Percentiles rank a stretch among this genome's conserved stretches.
Conservation (phyloP, 2,888 invertebrate species). For the Nowickia ferox region DNA sequence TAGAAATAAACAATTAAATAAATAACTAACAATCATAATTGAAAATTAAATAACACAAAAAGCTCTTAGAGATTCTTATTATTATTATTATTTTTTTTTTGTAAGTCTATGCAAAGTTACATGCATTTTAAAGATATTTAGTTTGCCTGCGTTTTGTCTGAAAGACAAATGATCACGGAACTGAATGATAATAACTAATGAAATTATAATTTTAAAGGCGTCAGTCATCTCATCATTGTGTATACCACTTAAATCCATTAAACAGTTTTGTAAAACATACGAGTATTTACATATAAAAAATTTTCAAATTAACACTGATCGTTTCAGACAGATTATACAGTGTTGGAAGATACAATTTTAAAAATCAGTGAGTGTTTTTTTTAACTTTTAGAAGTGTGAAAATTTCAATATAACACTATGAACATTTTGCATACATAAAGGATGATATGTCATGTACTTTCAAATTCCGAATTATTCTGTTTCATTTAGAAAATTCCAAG, state of each 20-base stretch:
- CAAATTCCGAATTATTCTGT: no score
- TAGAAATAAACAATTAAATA: not conserved
- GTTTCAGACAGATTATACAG: no score
- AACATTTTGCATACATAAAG: no score
- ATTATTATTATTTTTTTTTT: no score
- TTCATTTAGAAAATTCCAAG: no score
- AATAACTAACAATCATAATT: conserved; percentile 45
- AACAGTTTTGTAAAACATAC: conserved; percentile 2
- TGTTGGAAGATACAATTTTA: no score
- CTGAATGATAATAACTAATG: conserved; percentile 44
- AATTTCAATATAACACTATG: no score
- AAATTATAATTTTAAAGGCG: conserved; percentile 41
- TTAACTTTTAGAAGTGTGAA: no score
- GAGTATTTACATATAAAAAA: not conserved
- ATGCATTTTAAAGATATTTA: conserved; percentile 55
- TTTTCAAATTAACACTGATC: not conserved
- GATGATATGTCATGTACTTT: no score
- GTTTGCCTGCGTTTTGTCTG: conserved; percentile 3
- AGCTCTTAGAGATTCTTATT: conserved; percentile 33
- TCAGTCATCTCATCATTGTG: conserved; percentile 25
- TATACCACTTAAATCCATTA: conserved; percentile 32
- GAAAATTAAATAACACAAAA: conserved; percentile 47
- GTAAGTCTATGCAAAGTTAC: conserved; percentile 53
- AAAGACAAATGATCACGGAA: conserved; percentile 33
- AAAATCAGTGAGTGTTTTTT: no score